phyloP scores from a whole-genome alignment of 2,113 vertebrate genomes.

The Nycticebus coucang region DNA sequence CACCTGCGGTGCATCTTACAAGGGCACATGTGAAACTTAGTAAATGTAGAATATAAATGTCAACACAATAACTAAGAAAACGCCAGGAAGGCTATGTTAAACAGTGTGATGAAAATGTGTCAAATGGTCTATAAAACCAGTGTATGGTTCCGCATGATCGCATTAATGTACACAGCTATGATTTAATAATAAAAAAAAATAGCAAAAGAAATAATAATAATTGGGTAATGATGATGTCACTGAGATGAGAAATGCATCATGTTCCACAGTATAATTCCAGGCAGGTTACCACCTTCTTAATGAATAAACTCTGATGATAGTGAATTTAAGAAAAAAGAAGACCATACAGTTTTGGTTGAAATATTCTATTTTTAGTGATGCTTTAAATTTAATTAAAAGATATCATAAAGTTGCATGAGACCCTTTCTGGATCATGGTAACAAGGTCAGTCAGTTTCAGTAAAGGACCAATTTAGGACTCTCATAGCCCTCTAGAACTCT shows the following conservation, averaged over 20 bases:
- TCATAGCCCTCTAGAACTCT: neutral
- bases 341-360: neutral
- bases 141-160: too few relatives aligned
- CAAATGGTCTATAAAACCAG: too few relatives aligned
- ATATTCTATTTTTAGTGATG: neutral
- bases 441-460: neutral
- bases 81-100: too few relatives aligned
- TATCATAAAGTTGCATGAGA: neutral
- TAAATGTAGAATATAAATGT: too few relatives aligned
- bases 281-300: neutral
- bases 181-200: too few relatives aligned
- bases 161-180: too few relatives aligned
- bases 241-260: neutral
- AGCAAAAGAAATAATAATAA: neutral
- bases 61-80: too few relatives aligned
- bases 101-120: too few relatives aligned
- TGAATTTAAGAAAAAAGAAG: constrained; percentile 22
- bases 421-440: neutral
- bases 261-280: neutral
- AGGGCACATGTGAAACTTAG: too few relatives aligned
- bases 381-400: neutral
- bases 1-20: too few relatives aligned
- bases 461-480: neutral
- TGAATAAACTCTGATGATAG: neutral
- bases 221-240: neutral